Base-by-base conservation (phyloP, 2,797 vertebrate genomes). In the Enteromius afrohamiltoni region DNA sequence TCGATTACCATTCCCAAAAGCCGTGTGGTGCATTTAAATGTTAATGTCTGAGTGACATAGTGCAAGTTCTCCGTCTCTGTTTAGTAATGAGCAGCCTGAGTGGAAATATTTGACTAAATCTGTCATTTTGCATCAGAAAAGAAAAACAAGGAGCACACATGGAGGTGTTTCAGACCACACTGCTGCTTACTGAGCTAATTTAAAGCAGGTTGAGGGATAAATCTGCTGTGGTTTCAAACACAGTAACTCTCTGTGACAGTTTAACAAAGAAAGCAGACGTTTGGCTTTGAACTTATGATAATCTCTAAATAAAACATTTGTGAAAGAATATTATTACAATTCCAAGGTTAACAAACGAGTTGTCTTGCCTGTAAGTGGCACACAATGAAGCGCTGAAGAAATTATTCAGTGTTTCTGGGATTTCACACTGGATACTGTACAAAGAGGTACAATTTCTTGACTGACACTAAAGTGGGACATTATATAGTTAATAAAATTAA, bases 211-310 rank as follows among this genome's bases (percentile, higher is more conserved):
- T 37, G 69, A 64, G 23, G 55, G 47, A 82, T 75, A 82, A 64
- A 65, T 65, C 31, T 40, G 60, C 47, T 64, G 60, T 37, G 60
- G 80, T 53, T 82, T 62, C 9, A 29, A 34, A 51, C 58, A 74
- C n/a, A 65, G n/a, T 75, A 82, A 65, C 58, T 82, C 69, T 65
- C 10, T 26, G 6, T 75, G 58, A 51, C 42, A 75, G 58, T 49
- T 49, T 42, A 75, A 75, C 80, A 75, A 67, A 82, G 60, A 82
- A 82, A 82, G 45, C 70, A 82, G 70, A 82, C 75, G 70, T 65
- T 65, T 75, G 70, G 53, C 53, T 78, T 60, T 78, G 29, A 62
- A 78, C 7, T 83, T 53, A 68, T 77, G 62, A 23, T 83, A 77
- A 49, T 51, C 75, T 70, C 29, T 70, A 71, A 71, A 70, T 53